phyloP scores from a whole-genome alignment of 2,113 vertebrate genomes.

The Geococcyx californianus region DNA sequence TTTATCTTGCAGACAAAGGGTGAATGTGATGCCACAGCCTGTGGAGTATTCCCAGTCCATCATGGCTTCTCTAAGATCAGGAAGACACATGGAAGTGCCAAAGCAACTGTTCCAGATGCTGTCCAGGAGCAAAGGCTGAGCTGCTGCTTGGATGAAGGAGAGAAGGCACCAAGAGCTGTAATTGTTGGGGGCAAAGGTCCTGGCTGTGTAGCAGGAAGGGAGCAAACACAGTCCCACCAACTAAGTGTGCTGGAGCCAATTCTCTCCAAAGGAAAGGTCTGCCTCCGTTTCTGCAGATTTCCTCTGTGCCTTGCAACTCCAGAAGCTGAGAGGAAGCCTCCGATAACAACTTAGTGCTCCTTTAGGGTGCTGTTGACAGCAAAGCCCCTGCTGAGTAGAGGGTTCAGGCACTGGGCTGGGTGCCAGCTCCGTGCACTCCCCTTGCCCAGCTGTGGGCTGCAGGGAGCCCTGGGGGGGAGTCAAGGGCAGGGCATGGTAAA shows the following conservation, averaged over 20 bases:
- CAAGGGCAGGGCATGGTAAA: not conserved
- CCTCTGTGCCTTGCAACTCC: not conserved
- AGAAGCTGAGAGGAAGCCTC: not conserved
- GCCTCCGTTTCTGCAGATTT: not conserved
- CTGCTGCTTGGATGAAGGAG: not conserved
- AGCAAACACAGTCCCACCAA: not conserved
- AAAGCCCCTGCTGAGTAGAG: not conserved
- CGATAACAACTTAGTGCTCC: not conserved
- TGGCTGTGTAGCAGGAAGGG: not conserved
- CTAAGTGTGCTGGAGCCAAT: fast-evolving
- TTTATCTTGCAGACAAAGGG: not conserved
- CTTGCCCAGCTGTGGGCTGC: not conserved
- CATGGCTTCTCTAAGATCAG: not conserved
- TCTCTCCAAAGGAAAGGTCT: not conserved
- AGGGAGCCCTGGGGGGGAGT: not conserved
- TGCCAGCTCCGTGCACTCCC: not conserved
- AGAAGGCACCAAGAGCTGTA: not conserved
- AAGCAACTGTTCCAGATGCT: not conserved
- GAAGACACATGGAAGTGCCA: fast-evolving
- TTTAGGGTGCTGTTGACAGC: not conserved
- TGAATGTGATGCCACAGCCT: fast-evolving
- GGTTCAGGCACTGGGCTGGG: not conserved
- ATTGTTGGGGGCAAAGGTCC: not conserved
- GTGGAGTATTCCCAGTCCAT: not conserved
- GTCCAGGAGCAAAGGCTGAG: not conserved